phyloP scores from a whole-genome alignment of 2,797 vertebrate genomes.

The Anas georgica region DNA sequence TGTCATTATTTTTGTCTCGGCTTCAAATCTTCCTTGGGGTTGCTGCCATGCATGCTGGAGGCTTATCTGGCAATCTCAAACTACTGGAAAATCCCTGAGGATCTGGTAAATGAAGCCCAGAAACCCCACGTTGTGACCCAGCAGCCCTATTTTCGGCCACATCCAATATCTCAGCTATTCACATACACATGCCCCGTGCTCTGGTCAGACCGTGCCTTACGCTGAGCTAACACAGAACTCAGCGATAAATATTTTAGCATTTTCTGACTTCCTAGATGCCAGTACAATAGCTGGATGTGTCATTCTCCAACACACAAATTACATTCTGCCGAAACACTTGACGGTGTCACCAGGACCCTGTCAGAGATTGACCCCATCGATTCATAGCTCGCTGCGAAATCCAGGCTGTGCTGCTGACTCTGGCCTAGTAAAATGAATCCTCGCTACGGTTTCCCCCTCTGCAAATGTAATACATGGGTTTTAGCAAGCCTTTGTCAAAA shows the following conservation, averaged over 20 bases:
- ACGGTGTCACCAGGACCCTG: neutral
- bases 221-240: neutral
- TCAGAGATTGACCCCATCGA: neutral
- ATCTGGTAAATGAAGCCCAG: neutral
- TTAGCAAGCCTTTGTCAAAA: neutral
- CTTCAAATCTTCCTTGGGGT: neutral
- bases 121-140: neutral
- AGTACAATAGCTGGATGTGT: neutral
- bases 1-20: neutral
- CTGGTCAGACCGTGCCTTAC: neutral
- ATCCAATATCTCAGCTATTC: neutral
- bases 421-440: neutral
- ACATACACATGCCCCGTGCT: accelerated
- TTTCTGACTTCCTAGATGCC: neutral
- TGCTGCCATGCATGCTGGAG: neutral
- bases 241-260: neutral
- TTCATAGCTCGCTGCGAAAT: neutral
- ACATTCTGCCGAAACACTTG: neutral
- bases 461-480: neutral
- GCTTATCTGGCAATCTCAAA: neutral
- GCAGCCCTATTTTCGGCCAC: neutral
- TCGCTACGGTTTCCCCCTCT: neutral
- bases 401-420: neutral
- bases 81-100: neutral
- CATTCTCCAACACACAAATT: neutral